These are phyloP conservation scores for Hymenochirus boettgeri DNA, from an alignment of 2,113 vertebrate species.

Conservation along the genomic window DNA sequence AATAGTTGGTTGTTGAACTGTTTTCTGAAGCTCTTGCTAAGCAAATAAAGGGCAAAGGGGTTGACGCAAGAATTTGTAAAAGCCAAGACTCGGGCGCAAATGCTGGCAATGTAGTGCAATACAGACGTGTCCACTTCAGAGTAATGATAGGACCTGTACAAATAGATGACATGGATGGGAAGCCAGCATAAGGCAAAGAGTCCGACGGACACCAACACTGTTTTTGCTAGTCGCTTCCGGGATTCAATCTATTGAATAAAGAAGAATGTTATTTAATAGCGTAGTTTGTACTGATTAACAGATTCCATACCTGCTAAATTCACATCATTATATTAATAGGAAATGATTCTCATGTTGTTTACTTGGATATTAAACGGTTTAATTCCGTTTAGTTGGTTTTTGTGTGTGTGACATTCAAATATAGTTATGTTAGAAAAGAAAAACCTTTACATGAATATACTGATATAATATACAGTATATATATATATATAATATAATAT, in stretches of 20 bases:
- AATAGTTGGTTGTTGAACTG: conserved; percentile 89
- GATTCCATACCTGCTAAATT: too few species aligned
- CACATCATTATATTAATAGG: too few species aligned
- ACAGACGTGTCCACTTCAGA: conserved; percentile 88
- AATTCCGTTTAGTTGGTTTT: too few species aligned
- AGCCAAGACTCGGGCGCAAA: conserved; percentile 84
- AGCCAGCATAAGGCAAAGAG: conserved; percentile 96
- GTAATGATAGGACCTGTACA: conserved; percentile 93
- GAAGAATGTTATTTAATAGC: not conserved
- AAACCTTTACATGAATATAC: too few species aligned
- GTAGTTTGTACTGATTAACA: too few species aligned
- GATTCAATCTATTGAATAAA: conserved; percentile 78
- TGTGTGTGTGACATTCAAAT: too few species aligned
- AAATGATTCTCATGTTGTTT: too few species aligned
- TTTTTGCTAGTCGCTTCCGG: conserved; percentile 89
- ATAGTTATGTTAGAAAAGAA: too few species aligned
- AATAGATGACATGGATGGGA: conserved; percentile 86
- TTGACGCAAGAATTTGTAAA: conserved; percentile 95
- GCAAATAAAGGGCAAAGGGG: conserved; percentile 90
- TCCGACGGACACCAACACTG: conserved; percentile 87
- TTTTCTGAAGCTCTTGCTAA: conserved; percentile 91
- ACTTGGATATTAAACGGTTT: too few species aligned
- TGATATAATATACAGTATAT: too few species aligned
- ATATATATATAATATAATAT: too few species aligned
- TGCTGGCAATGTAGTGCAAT: conserved; percentile 79